phyloP scores from a whole-genome alignment of 2,113 vertebrate genomes.

The Trematocara macrostoma region DNA sequence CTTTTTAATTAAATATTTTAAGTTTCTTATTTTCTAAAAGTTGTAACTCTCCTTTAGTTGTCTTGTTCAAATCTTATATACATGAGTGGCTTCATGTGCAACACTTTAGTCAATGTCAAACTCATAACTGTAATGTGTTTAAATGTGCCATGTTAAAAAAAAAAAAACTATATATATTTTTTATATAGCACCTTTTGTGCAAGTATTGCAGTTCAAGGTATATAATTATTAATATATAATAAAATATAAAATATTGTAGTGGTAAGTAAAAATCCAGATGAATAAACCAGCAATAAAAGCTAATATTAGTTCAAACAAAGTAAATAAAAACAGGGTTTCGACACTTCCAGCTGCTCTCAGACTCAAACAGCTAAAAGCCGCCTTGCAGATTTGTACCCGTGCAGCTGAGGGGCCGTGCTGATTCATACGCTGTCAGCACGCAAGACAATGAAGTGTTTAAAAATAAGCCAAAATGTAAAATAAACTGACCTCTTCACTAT shows the following conservation, averaged over 20 bases:
- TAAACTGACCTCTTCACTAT: not conserved
- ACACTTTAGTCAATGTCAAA: not conserved
- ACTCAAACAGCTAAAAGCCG: not conserved
- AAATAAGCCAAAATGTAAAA: not conserved
- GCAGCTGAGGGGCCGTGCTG: not conserved
- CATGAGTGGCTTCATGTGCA: not conserved
- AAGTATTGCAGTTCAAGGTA: not conserved
- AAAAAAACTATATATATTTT: fast-evolving
- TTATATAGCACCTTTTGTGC: not conserved
- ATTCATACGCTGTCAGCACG: not conserved
- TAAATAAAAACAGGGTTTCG: not conserved
- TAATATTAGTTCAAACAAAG: not conserved
- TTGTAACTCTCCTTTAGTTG: not conserved
- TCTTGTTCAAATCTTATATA: not conserved
- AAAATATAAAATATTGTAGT: not conserved
- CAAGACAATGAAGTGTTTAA: not conserved
- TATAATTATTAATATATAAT: not conserved
- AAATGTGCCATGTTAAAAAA: not conserved
- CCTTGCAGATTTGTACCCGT: not conserved
- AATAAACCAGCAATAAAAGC: not conserved
- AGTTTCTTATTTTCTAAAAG: not conserved
- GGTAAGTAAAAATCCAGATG: not conserved
- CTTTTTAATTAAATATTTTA: not conserved
- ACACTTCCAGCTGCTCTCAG: not conserved
- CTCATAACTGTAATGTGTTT: not conserved